phyloP scores from a whole-genome alignment of 2,113 vertebrate genomes.

The Cyrtonyx montezumae region DNA sequence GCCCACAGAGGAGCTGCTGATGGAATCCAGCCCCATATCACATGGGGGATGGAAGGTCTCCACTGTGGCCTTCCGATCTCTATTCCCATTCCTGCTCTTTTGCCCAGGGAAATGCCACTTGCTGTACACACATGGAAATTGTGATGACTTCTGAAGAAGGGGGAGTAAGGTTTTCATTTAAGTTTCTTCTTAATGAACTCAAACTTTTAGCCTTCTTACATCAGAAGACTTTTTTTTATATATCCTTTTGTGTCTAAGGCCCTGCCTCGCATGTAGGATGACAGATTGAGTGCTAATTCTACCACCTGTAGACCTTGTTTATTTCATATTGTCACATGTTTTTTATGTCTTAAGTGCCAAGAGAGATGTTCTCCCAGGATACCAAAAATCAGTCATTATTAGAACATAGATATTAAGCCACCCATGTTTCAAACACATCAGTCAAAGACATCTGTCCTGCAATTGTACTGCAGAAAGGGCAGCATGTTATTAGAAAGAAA shows the following conservation, averaged over 20 bases:
- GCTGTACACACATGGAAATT: fast-evolving
- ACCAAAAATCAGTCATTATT: constrained; percentile 47
- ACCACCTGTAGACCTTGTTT: constrained; percentile 64
- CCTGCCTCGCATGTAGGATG: constrained; percentile 18
- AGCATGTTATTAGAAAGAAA: constrained; percentile 23
- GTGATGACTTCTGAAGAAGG: fast-evolving
- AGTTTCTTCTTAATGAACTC: neutral
- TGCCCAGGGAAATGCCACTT: neutral
- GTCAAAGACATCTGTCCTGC: constrained; percentile 39
- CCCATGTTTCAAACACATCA: constrained; percentile 45
- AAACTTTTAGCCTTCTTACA: neutral
- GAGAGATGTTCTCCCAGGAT: constrained; percentile 36
- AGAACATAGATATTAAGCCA: constrained; percentile 34
- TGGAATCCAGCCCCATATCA: neutral
- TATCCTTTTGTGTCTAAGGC: neutral
- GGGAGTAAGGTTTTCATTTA: neutral
- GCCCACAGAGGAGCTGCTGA: neutral
- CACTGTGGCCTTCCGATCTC: neutral
- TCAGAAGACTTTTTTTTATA: constrained; percentile 12
- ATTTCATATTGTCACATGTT: constrained; percentile 65
- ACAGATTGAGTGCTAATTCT: constrained; percentile 67
- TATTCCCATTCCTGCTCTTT: neutral
- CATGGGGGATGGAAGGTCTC: neutral
- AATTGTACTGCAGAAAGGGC: constrained; percentile 26
- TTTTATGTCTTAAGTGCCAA: constrained; percentile 33